A percentile compares a stretch with the other conserved stretches of the same genome.
Evolutionary conservation across 2,797 vertebrate species (phyloP).

Genomic region (Monodelphis domestica): DNA sequence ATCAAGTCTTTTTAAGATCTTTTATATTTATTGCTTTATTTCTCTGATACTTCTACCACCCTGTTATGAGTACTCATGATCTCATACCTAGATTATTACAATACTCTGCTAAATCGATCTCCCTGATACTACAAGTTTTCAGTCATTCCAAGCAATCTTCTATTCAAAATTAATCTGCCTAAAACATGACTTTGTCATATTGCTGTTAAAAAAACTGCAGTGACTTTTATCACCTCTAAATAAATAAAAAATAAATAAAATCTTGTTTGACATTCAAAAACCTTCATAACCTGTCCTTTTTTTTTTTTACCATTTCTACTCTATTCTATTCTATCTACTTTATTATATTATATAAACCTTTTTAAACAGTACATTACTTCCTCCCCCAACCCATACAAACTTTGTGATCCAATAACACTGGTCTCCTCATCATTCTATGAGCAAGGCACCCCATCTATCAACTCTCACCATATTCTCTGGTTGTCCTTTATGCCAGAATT

Average conservation of each 20-base stretch:
- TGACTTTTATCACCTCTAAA: background rate
- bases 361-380: no score
- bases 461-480: background rate
- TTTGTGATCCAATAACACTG: background rate
- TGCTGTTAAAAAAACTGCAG: background rate
- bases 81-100: no score
- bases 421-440: background rate
- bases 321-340: background rate
- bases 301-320: background rate
- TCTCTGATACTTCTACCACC: background rate
- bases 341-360: no score
- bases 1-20: background rate
- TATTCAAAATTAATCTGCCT: background rate
- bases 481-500: background rate
- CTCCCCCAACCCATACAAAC: background rate
- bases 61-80: background rate
- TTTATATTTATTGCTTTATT: background rate
- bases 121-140: background rate
- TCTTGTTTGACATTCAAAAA: background rate
- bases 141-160: background rate
- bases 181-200: background rate
- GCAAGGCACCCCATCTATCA: background rate
- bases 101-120: background rate
- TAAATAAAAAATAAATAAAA: no score
- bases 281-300: background rate